phyloP scores from a whole-genome alignment of 2,113 vertebrate genomes.

The Cottus gobio region DNA sequence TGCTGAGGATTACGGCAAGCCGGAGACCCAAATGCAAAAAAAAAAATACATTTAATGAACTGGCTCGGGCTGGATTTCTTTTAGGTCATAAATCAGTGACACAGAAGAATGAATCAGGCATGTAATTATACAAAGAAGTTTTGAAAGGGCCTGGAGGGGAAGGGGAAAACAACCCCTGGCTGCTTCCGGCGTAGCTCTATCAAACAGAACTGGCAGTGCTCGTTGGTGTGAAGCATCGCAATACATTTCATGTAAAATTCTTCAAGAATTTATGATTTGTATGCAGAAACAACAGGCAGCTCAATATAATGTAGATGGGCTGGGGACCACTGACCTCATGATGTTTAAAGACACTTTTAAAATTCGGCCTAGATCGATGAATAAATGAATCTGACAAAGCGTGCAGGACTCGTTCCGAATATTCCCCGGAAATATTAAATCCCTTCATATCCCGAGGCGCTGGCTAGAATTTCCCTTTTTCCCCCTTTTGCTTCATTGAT shows the following conservation, averaged over 20 bases:
- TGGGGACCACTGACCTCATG: conserved; percentile 35
- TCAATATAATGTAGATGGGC: conserved; percentile 3
- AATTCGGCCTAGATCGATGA: conserved; percentile 32
- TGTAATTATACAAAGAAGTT: conserved; percentile 49
- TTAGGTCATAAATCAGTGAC: conserved; percentile 41
- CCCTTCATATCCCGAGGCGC: conserved; percentile 53
- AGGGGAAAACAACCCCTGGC: background rate
- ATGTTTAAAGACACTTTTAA: conserved; percentile 48
- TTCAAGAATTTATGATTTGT: conserved; percentile 1
- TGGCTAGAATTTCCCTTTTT: conserved; percentile 47
- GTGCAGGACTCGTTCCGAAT: conserved; percentile 40
- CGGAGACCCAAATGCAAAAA: conserved; percentile 33
- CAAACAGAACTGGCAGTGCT: conserved; percentile 21
- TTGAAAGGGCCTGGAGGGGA: conserved; percentile 31
- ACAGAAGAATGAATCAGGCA: conserved; percentile 49
- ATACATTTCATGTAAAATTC: conserved; percentile 26
- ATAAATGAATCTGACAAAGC: conserved; percentile 58
- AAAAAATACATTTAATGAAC: conserved; percentile 54
- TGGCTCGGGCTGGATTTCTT: conserved; percentile 26
- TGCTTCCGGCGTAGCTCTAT: conserved; percentile 29
- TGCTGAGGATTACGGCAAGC: conserved; percentile 46
- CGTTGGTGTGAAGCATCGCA: conserved; percentile 23
- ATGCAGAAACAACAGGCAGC: conserved; percentile 23
- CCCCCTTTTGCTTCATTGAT: conserved; percentile 25
- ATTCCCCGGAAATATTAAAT: conserved; percentile 55